Base-by-base conservation (phyloP, 2,113 vertebrate species). In the Leptosomus discolor region DNA sequence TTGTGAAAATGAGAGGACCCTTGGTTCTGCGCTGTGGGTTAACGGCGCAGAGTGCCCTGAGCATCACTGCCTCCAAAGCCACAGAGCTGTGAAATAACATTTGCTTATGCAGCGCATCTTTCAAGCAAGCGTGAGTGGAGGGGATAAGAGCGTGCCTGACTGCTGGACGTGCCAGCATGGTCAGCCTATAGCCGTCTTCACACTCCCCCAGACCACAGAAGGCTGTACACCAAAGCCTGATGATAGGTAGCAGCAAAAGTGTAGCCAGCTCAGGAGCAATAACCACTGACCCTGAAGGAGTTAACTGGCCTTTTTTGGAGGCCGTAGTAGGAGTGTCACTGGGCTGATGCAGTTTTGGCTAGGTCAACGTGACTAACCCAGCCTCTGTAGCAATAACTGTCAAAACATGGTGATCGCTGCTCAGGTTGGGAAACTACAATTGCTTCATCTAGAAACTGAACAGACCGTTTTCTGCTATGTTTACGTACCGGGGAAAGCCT, bases 381-480 rank as follows among this genome's bases (percentile, higher is more conserved):
- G 17, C 22, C 67, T 27, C 73, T 93, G 88, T 29, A n/a, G 94
- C 85, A 94, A 76, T 69, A 85, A 51, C 85, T 74, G 65, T 48
- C 63, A 93, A 64, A 93, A 53, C 45, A 56, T 0, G 1, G n/a
- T 6, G 39, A 64, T 48, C 5, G 3, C 70, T 39, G 74, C 57
- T 82, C 36, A 58, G 37, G 36, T 71, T 96, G 75, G 78, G 96
- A 93, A 97, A 97, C 32, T 22, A 8, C 17, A 37, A n/a, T 93
- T 95, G 90, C 90, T 80, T 90, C 68, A 96, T 76, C 69, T 23
- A 12, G 64, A 76, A 95, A 85, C 53, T 2, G 17, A 61, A 24
- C 30, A 34, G 60, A 56, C 30, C 17, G 6, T 73, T 57, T 90
- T 79, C 77, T 69, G 24, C 54, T 57, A 13, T 54, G n/a, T 65